A percentile compares a stretch with the other conserved stretches of the same genome.
These are phyloP conservation scores for Aleiodes leptofemur DNA, from an alignment of 2,888 invertebrate genomes.

Conservation along the genomic window DNA sequence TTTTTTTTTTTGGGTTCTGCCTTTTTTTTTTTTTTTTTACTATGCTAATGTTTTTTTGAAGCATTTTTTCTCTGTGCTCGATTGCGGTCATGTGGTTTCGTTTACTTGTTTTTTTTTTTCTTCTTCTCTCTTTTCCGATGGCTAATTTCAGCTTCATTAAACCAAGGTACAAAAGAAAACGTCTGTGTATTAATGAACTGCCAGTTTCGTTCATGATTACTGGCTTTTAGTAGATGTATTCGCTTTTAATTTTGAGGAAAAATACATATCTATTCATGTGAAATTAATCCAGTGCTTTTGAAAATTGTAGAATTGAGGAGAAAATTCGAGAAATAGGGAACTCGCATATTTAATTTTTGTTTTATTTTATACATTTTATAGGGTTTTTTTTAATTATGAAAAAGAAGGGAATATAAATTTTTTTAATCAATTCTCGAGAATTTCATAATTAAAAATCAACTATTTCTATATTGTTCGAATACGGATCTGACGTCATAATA, in stretches of 20 bases:
- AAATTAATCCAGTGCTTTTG: too few relatives aligned
- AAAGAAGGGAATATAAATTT: too few relatives aligned
- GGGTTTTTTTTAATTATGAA: too few relatives aligned
- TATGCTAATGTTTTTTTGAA: conserved; percentile 16
- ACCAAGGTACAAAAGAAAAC: neutral
- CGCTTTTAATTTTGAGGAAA: neutral
- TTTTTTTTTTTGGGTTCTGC: neutral
- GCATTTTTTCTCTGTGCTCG: conserved; percentile 38
- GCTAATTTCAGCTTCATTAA: conserved; percentile 33
- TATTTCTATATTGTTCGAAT: too few relatives aligned
- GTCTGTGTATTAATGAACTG: neutral
- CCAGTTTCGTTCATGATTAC: conserved; percentile 13
- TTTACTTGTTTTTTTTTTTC: too few relatives aligned
- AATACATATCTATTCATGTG: neutral
- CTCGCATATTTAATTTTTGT: too few relatives aligned
- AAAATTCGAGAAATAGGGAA: too few relatives aligned
- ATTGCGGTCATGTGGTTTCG: conserved; percentile 29
- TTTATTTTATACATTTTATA: too few relatives aligned
- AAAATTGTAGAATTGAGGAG: too few relatives aligned
- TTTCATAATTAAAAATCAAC: too few relatives aligned
- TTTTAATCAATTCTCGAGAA: too few relatives aligned
- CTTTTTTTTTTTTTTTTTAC: conserved; percentile 3
- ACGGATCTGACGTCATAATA: too few relatives aligned
- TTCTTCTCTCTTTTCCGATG: conserved; percentile 7
- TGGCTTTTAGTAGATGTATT: neutral